Evolutionary conservation across 2,888 invertebrate species (phyloP).

Genomic region (Cheilosia pagana): DNA sequence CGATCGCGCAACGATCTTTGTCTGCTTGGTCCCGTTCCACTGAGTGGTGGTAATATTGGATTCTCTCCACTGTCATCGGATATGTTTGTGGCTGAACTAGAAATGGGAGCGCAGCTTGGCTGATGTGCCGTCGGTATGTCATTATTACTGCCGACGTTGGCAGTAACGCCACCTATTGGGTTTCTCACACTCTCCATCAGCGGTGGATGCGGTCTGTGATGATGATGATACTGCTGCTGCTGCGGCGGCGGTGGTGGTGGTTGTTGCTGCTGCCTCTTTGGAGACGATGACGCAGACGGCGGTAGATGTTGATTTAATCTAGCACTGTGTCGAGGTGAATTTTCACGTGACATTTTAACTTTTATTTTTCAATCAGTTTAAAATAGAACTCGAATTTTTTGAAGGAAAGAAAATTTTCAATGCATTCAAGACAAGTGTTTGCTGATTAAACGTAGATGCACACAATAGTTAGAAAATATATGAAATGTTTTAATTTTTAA

Average conservation of each 20-base stretch:
- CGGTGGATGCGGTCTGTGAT: constrained; percentile 70
- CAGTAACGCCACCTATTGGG: constrained; percentile 48
- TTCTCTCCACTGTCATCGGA: constrained; percentile 79
- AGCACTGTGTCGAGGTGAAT: constrained; percentile 82
- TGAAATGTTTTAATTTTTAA: constrained; percentile 1
- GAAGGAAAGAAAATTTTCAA: constrained; percentile 46
- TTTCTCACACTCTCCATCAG: constrained; percentile 68
- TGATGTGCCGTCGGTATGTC: constrained; percentile 57
- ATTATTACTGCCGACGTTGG: constrained; percentile 58
- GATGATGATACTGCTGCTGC: neutral
- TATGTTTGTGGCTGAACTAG: constrained; percentile 81
- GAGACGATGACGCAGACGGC: constrained; percentile 73
- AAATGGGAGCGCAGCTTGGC: constrained; percentile 76
- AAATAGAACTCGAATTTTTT: constrained; percentile 24
- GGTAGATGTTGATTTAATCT: constrained; percentile 64
- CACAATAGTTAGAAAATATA: constrained; percentile 21
- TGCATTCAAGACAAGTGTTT: constrained; percentile 73
- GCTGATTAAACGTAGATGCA: constrained; percentile 3
- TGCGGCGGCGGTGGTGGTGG: neutral
- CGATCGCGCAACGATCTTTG: constrained; percentile 91
- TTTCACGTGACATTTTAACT: constrained; percentile 82
- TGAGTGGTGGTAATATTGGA: constrained; percentile 81
- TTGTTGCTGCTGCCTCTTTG: constrained; percentile 75
- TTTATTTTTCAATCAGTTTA: constrained; percentile 29
- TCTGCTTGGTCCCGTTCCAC: constrained; percentile 86